Evolutionary conservation across 2,797 vertebrate species (phyloP), one percentile per base, ranked within the genome.

Genomic region (Bradypus variegatus): DNA sequence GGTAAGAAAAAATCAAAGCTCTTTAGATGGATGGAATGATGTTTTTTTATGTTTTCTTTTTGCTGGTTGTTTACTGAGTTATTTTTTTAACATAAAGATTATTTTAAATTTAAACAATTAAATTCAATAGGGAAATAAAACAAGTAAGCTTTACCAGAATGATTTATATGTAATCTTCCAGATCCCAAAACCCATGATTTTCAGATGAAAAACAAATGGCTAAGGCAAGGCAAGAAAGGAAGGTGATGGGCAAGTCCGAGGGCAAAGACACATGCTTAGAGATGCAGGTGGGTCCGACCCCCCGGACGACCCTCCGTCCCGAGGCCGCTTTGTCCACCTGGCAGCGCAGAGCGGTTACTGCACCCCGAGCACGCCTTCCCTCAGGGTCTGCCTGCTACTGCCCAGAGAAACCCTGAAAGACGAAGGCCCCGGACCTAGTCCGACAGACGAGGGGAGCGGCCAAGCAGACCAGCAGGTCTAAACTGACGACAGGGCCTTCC

Each of bases 31-130:
- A 64, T 0, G 3, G 31, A 83, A 60, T 55, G 41, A 64, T 62
- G 12, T 29, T 73, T 72, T 50, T 55, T 50, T 87, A 53, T 41
- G 21, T 70, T 76, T 79, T 81, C 64, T 55, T 86, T 72, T 75
- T 93, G 58, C 27, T 80, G 91, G 36, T 27, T 82, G 48, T 70
- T 89, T 67, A 80, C 0, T 72, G 25, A 79, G 21, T 23, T 55
- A 76, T 73, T 83, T 88, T 21, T 72, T 27, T 9, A 3, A n/a
- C 81, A 72, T 76, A 86, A 77, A 87, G 33, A 85, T 84, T 60
- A 89, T n/a, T 31, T 86, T 83, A 91, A 12, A 76, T 38, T 80
- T 89, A 90, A 86, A 48, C 60, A 10, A 87, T 67, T 88, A 79
- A 91, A 89, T 79, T 91, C 45, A 69, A 55, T 1, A 75, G 50